These are phyloP conservation scores for Ephialtes manifestator DNA, from an alignment of 2,888 invertebrate genomes.

Conservation along the genomic window DNA sequence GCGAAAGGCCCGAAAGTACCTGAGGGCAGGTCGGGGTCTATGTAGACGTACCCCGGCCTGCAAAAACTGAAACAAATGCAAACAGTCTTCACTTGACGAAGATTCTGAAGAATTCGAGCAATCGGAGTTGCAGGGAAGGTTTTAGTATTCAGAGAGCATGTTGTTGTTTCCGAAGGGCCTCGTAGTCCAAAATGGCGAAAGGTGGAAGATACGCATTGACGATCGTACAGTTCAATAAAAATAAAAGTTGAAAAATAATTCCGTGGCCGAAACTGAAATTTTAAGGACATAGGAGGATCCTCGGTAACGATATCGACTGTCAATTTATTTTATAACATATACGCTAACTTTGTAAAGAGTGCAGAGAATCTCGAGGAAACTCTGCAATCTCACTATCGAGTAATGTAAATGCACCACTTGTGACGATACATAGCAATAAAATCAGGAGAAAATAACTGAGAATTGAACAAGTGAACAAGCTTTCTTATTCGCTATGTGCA, in stretches of 20 bases:
- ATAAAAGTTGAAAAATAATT: not conserved
- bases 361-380: conserved; percentile 25
- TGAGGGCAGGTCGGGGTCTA: conserved; percentile 81
- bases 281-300: not conserved
- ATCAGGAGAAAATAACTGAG: not conserved
- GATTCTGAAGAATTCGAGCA: conserved; percentile 74
- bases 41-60: conserved; percentile 76
- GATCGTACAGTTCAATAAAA: not conserved
- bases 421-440: not conserved
- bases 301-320: conserved; percentile 39
- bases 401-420: conserved; percentile 17
- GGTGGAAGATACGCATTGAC: conserved; percentile 2
- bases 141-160: conserved; percentile 87
- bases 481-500: not conserved
- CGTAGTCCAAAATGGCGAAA: conserved; percentile 77
- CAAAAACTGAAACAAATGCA: conserved; percentile 70
- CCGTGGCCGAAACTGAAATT: conserved; percentile 6
- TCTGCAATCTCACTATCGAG: conserved; percentile 25
- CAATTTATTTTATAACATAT: conserved; percentile 60
- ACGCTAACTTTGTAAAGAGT: conserved; percentile 19
- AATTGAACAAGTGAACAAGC: not conserved
- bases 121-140: conserved; percentile 79
- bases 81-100: conserved; percentile 69
- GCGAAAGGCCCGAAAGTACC: conserved; percentile 78
- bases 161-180: conserved; percentile 87